Base-by-base conservation (phyloP, 2,797 vertebrate genomes). In the Orestias chungarensis region DNA sequence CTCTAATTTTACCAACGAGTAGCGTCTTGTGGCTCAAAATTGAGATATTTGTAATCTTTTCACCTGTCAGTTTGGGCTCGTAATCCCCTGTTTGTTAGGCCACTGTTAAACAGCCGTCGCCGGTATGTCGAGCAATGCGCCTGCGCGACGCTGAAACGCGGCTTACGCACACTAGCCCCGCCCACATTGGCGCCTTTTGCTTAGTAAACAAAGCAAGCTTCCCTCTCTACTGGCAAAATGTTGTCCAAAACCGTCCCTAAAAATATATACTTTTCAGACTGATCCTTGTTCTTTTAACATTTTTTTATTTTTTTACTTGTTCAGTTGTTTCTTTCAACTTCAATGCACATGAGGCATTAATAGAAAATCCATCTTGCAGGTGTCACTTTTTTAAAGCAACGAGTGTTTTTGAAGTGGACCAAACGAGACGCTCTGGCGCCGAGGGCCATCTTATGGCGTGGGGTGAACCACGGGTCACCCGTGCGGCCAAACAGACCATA, bases 61-160 rank as follows among this genome's bases (percentile, higher is more conserved):
- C 77, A 95, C 94, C 94, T 94, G 92, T 94, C 89, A 91, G 91
- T 86, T 90, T 72, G 77, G 86, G 87, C 84, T 91, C 67, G 73
- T 93, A 92, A 92, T 92, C 91, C 90, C 87, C 85, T 87, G 59
- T 85, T 87, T 80, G 82, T 80, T 91, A 90, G 91, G 93, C 93
- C 93, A 88, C 89, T 71, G 89, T 82, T 29, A 68, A 81, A 86
- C 86, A 82, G 85, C 86, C 89, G 91, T 92, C 82, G 91, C 94
- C 94, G 94, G 94, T 95, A 88, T 65, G 33, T 6, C 49, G 90
- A 17, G 89, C 42, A 90, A 17, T 91, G 88, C 93, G 93, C 94
- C 92, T 92, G 94, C 85, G 90, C 27, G 14, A 2, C 9, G 67
- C 62, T 40, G 2, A 66, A 33, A 40, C 68, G n/a, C 67, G 64